These are phyloP conservation scores for Drosophila nannoptera DNA, from an alignment of 1,140 invertebrate genomes.

Conservation along the genomic window DNA sequence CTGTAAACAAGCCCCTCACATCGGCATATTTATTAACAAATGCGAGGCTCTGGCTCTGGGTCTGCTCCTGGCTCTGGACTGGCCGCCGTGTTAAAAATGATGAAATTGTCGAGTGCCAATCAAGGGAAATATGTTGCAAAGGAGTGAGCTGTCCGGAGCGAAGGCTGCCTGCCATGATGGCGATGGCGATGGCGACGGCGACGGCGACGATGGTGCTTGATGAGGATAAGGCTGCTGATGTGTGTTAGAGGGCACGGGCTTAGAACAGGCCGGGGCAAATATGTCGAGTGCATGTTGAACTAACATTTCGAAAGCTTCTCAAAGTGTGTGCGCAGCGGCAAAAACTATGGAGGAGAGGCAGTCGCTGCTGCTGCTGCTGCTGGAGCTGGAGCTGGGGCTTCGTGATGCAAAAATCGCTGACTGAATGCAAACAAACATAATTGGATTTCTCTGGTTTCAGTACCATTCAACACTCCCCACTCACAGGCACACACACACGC, in stretches of 20 bases:
- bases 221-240: constrained; percentile 36
- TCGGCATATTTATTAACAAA: constrained; percentile 42
- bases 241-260: constrained; percentile 8
- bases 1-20: constrained; percentile 10
- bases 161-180: constrained; percentile 14
- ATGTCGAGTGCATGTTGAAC: constrained; percentile 75
- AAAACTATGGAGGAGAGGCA: constrained; percentile 49
- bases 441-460: constrained; percentile 75
- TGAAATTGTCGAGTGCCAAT: constrained; percentile 59
- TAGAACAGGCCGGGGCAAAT: constrained; percentile 62
- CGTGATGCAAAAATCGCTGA: constrained; percentile 69
- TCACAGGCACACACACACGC: background rate
- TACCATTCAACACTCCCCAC: constrained; percentile 13
- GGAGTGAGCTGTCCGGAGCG: constrained; percentile 13
- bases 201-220: constrained; percentile 18
- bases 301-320: constrained; percentile 71
- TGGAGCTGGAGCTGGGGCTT: background rate
- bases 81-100: constrained; percentile 58
- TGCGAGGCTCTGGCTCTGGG: constrained; percentile 1
- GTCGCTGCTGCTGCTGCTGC: background rate
- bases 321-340: constrained; percentile 64
- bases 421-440: constrained; percentile 78
- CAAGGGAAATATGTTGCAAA: constrained; percentile 22
- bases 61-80: constrained; percentile 6
- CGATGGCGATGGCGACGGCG: constrained; percentile 11